Base-by-base conservation (phyloP, 1,140 invertebrate genomes). In the Drosophila nebulosa region DNA sequence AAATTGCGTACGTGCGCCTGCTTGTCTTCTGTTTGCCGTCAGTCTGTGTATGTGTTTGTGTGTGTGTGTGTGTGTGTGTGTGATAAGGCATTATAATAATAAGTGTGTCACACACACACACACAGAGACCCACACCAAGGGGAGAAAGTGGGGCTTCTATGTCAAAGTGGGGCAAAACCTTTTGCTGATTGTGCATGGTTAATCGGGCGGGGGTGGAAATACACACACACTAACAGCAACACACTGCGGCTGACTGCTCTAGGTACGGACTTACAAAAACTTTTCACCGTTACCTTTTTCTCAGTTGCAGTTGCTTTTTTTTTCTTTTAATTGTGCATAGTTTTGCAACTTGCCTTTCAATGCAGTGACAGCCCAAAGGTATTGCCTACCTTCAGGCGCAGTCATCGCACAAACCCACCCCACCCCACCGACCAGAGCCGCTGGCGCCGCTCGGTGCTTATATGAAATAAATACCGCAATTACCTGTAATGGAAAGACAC, bases 401-500 rank as follows among this genome's bases (percentile, higher is more conserved):
- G 36, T 30, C 59, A 50, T 24, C 22, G 32, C 53, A 14, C 53
- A 14, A 16, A 30, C 51, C 18, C 9, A 56, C 18, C 55, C 52
- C 62, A n/a, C 26, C 35, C 26, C 46, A 9, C 18, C n/a, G 1
- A n/a, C 26, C 35, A 10, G 46, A 42, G 18, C 39, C 63, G 24
- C 36, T 58, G 32, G 32, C 63, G 55, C 65, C 64, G 60, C 42
- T 73, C 73, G 51, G 55, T 57, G 55, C 39, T 46, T 21, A 46
- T 46, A 72, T 66, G 64, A 83, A 83, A 78, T 66, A 83, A 83
- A 78, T 64, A 71, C 60, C 59, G 71, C 67, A 83, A 84, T 83
- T 71, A 84, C 67, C 74, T 65, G 67, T 64, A 78, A 74, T 65
- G 69, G 58, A 24, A 64, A 74, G 46, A 35, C 16, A 58, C 50